A percentile compares a stretch with the other conserved stretches of the same genome.
phyloP scores from a whole-genome alignment of 2,888 invertebrate genomes.

The Brachynemurus nebulosus region DNA sequence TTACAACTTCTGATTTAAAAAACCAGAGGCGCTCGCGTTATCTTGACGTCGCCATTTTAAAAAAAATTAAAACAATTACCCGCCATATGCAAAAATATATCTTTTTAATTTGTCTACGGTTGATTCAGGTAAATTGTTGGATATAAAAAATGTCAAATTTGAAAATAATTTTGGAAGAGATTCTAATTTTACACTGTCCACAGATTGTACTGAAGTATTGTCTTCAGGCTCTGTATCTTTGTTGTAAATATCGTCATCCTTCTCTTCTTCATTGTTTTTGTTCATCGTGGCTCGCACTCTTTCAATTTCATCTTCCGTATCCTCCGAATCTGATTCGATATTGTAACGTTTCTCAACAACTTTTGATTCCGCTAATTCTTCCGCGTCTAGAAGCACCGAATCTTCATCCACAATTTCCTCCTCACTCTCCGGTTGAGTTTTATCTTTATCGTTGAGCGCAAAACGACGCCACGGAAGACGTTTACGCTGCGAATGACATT shows the following conservation, averaged over 20 bases:
- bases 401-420: conserved; percentile 35
- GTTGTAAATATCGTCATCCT: conserved; percentile 8
- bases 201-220: not conserved
- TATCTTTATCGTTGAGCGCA: conserved; percentile 38
- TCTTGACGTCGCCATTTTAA: too few species aligned
- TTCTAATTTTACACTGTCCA: conserved; percentile 7
- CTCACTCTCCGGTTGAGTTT: conserved; percentile 34
- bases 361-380: conserved; percentile 9
- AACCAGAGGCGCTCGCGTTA: too few species aligned
- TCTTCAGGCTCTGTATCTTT: conserved; percentile 9
- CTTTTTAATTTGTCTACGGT: conserved; percentile 29
- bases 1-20: too few species aligned
- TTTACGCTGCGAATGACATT: conserved; percentile 43
- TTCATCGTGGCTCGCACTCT: conserved; percentile 26
- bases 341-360: conserved; percentile 10
- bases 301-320: conserved; percentile 51
- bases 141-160: conserved; percentile 35
- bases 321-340: conserved; percentile 29
- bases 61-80: conserved; percentile 31
- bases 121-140: conserved; percentile 27
- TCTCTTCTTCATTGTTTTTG: conserved; percentile 18
- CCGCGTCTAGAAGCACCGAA: conserved; percentile 15
- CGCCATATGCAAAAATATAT: conserved; percentile 49
- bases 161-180: conserved; percentile 35
- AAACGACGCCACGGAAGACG: conserved; percentile 50